A percentile compares a stretch with the other conserved stretches of the same genome.
These are phyloP conservation scores for Alexandromys oeconomus DNA, from an alignment of 2,797 vertebrate species.

Conservation along the genomic window DNA sequence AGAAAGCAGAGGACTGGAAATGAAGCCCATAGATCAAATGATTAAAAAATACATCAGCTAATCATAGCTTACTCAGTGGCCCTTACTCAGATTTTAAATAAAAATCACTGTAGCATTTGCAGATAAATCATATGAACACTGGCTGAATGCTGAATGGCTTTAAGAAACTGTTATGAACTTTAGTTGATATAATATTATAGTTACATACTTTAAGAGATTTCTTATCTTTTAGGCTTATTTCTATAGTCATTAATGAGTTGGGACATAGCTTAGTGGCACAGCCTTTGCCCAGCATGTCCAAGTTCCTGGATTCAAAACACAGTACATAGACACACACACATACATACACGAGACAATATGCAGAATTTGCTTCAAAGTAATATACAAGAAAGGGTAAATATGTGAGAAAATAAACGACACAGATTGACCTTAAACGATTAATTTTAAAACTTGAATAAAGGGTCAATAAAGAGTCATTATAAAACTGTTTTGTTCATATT, in stretches of 20 bases:
- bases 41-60: neutral
- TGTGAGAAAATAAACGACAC: neutral
- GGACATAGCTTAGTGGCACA: neutral
- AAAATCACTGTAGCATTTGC: neutral
- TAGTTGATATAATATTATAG: neutral
- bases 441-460: neutral
- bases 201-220: neutral
- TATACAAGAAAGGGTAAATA: neutral
- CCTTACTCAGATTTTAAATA: neutral
- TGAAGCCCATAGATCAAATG: neutral
- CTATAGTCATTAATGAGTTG: neutral
- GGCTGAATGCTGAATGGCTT: neutral
- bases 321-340: neutral
- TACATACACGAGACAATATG: neutral
- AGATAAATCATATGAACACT: neutral
- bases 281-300: neutral
- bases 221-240: neutral
- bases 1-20: neutral
- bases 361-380: neutral
- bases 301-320: neutral
- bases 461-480: neutral
- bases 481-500: neutral
- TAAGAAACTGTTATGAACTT: neutral
- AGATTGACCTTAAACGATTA: neutral
- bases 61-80: neutral